Conservation (phyloP, 2,113 vertebrate species). For the Takifugu bimaculatus region DNA sequence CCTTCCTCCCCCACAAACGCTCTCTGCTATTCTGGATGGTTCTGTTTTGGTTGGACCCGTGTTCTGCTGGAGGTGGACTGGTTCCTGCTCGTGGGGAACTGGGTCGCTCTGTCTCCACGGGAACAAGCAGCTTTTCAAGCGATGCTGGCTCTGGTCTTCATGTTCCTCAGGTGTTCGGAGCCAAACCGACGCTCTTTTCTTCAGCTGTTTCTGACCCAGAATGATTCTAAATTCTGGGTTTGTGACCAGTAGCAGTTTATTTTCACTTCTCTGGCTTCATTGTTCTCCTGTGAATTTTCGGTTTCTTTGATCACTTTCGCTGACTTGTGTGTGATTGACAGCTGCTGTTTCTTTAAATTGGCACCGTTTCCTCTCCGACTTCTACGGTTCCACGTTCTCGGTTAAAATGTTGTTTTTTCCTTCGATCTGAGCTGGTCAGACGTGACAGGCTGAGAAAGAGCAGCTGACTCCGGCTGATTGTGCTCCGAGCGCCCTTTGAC, state of each 20-base stretch:
- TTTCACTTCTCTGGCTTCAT: no score
- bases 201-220: not conserved
- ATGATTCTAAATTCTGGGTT: no score
- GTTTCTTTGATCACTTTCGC: not conserved
- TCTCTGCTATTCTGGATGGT: not conserved
- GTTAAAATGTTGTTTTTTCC: not conserved
- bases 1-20: slow-evolving; percentile 6
- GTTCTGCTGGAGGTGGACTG: not conserved
- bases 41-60: slow-evolving; percentile 5
- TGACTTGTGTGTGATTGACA: not conserved
- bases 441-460: slow-evolving; percentile 20
- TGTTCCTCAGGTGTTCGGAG: not conserved
- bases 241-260: no score
- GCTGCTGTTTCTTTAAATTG: not conserved
- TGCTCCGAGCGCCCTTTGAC: slow-evolving; percentile 12
- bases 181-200: not conserved
- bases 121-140: not conserved
- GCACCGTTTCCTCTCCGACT: no score
- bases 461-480: slow-evolving; percentile 24
- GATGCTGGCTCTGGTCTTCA: not conserved
- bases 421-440: not conserved
- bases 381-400: no score
- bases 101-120: slow-evolving; percentile 1
- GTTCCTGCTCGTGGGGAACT: not conserved
- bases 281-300: no score